Evolutionary conservation across 2,888 invertebrate species (phyloP).

Genomic region (Perithous albicinctus): DNA sequence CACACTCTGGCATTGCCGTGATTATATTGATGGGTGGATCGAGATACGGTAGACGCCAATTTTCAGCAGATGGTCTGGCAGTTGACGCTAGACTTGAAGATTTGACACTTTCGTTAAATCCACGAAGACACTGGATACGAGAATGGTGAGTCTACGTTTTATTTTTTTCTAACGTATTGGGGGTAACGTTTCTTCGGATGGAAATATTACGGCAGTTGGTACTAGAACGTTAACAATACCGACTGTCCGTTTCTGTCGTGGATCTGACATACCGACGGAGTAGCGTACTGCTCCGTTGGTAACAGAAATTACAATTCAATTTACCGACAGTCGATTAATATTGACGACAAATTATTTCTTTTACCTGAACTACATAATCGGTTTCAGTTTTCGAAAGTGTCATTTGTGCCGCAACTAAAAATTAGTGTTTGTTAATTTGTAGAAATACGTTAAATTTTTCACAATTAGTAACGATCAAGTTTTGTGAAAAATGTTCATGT

Average conservation of each 20-base stretch:
- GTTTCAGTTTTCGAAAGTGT: too few species aligned
- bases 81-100: constrained; percentile 55
- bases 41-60: constrained; percentile 33
- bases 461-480: too few species aligned
- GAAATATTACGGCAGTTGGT: neutral
- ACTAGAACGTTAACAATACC: neutral
- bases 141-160: neutral
- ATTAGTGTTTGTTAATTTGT: too few species aligned
- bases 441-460: too few species aligned
- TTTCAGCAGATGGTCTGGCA: constrained; percentile 53
- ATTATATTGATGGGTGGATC: constrained; percentile 19
- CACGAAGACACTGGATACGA: neutral
- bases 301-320: too few species aligned
- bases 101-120: constrained; percentile 26
- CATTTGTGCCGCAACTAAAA: too few species aligned
- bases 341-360: too few species aligned
- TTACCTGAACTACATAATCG: too few species aligned
- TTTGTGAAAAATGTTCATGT: too few species aligned
- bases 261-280: neutral
- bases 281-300: too few species aligned
- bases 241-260: neutral
- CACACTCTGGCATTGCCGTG: neutral
- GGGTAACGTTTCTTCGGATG: neutral
- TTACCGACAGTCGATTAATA: neutral
- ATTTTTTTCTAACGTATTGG: neutral